These are phyloP conservation scores for Prosopocoilus inquinatus DNA, from an alignment of 2,888 invertebrate species.

Conservation along the genomic window DNA sequence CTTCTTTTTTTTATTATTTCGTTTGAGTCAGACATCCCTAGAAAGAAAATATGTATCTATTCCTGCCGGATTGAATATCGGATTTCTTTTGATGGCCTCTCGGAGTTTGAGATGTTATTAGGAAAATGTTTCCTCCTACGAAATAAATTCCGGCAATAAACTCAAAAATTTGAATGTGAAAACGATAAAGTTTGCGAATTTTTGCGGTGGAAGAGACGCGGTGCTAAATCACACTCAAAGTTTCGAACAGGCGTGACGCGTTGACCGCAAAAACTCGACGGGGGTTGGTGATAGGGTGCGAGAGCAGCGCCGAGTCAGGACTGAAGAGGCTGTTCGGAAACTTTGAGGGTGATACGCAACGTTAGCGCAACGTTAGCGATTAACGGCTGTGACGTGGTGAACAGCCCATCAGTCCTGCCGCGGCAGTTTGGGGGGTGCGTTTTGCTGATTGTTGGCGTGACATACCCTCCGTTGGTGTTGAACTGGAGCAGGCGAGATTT, in stretches of 20 bases:
- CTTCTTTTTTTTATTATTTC: too few species aligned
- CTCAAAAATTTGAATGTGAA: too few species aligned
- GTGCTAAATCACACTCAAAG: constrained; percentile 37
- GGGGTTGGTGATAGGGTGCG: constrained; percentile 13
- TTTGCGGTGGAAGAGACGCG: background rate
- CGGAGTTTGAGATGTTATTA: too few species aligned
- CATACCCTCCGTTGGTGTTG: constrained; percentile 87
- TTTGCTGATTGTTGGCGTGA: constrained; percentile 42
- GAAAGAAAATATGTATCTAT: too few species aligned
- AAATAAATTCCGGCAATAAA: too few species aligned
- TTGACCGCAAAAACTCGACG: background rate
- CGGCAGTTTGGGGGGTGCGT: constrained; percentile 27
- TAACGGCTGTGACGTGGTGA: constrained; percentile 32
- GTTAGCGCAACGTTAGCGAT: background rate
- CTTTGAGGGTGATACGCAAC: constrained; percentile 15
- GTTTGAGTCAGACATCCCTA: too few species aligned
- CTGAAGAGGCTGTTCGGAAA: constrained; percentile 25
- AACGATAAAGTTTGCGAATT: too few species aligned
- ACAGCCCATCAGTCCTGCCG: constrained; percentile 49
- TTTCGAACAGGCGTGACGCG: constrained; percentile 42
- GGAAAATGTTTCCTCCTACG: too few species aligned
- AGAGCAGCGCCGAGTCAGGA: constrained; percentile 34
- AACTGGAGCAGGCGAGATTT: constrained; percentile 89
- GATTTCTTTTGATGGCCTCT: too few species aligned
- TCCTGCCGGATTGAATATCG: too few species aligned